Base-by-base conservation (phyloP, 1,140 invertebrate species). In the Rhizoglyphus robini region DNA sequence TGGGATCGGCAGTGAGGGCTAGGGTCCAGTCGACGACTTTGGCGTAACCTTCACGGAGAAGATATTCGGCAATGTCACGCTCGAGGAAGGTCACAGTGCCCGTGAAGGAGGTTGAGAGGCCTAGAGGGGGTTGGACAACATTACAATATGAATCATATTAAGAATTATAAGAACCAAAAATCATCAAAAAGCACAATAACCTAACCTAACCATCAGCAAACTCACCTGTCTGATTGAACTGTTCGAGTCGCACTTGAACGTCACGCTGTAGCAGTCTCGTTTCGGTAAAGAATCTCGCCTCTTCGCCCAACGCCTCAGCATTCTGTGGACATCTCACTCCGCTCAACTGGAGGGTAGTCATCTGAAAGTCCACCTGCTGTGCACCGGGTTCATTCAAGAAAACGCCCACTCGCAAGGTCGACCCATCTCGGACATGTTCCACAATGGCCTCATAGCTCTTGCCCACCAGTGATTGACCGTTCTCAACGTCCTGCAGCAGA, bases 11-110 rank as follows among this genome's bases (percentile, higher is more conserved):
- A 72, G 93, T 88, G 38, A 87, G 84, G 29, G 75, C 86, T 76
- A 99, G 87, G 8, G 90, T 94, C 93, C 93, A 96, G 74, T 98
- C 94, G n/a, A 97, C 90, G 74, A 93, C 97, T 73, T 84, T 86
- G 0, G 92, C 96, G 72, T 95, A 91, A 27, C 96, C 95, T 78
- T 96, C 88, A 68, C 78, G 83, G 58, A 99, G 74, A 46, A 99
- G 77, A 48, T 86, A 80, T 74, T 97, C 94, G 0, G 96, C 93
- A 76, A 99, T 99, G 73, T 97, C 97, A 67, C 46, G 41, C 13
- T 67, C 59, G 23, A 30, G 32, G 29, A 65, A 20, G n/a, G 38
- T 30, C 31, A 69, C 66, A 4, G 66, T 57, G 8, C 49, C 66
- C 30, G 49, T 25, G 23, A 65, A 60, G n/a, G n/a, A n/a, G n/a